These are phyloP conservation scores for Scomber japonicus DNA, from an alignment of 2,113 vertebrate species.

Conservation along the genomic window DNA sequence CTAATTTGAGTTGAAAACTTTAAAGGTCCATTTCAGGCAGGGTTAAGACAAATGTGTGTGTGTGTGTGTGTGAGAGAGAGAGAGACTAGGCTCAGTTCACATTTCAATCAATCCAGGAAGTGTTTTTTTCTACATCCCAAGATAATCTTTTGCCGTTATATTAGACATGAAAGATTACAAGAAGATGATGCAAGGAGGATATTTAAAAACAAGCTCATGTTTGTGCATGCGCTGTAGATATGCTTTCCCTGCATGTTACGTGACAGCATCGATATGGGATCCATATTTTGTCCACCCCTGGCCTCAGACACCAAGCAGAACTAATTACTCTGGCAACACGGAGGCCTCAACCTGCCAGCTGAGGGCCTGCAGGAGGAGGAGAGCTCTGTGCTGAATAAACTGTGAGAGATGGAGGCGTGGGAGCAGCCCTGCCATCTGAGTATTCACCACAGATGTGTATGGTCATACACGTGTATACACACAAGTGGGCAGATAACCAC, in stretches of 20 bases:
- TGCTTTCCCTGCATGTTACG: slow-evolving; percentile 37
- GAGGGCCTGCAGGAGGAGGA: slow-evolving; percentile 44
- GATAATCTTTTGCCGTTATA: neutral
- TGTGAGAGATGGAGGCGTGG: slow-evolving; percentile 6
- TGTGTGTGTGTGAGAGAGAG: too few relatives aligned
- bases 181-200: neutral
- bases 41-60: too few relatives aligned
- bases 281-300: slow-evolving; percentile 62
- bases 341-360: slow-evolving; percentile 45
- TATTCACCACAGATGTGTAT: slow-evolving; percentile 30
- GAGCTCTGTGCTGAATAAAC: slow-evolving; percentile 33
- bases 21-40: too few relatives aligned
- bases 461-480: slow-evolving; percentile 23
- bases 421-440: slow-evolving; percentile 27
- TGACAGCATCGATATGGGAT: slow-evolving; percentile 71
- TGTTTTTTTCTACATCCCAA: neutral
- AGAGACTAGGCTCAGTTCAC: slow-evolving; percentile 13
- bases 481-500: slow-evolving; percentile 20
- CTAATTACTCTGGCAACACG: slow-evolving; percentile 64
- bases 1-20: too few relatives aligned
- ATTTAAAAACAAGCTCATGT: neutral
- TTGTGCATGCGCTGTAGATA: neutral
- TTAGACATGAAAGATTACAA: slow-evolving; percentile 5
- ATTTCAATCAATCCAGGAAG: slow-evolving; percentile 50
- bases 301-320: slow-evolving; percentile 59